Evolutionary conservation across 2,113 vertebrate genomes (phyloP).

Genomic region (Phalacrocorax carbo): DNA sequence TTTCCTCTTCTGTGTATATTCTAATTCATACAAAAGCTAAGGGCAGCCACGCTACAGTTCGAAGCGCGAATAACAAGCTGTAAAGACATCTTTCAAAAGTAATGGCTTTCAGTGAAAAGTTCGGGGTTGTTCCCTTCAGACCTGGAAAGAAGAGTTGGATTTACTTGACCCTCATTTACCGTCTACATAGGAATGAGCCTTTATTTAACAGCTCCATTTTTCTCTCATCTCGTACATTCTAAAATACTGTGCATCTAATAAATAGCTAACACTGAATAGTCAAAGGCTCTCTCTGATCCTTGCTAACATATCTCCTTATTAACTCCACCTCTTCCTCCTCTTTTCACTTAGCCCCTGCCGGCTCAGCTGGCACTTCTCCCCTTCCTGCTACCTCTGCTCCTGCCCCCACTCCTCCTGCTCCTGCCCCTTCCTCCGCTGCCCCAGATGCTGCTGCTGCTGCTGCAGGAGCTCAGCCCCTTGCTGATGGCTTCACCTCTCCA

Average conservation of each 20-base stretch:
- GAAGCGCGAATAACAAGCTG: not conserved
- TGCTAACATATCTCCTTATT: conserved; percentile 75
- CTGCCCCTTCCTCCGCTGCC: conserved; percentile 77
- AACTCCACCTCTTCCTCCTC: conserved; percentile 77
- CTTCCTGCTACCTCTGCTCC: conserved; percentile 78
- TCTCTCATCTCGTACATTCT: conserved; percentile 29
- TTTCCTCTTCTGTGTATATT: not conserved
- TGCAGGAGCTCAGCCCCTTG: conserved; percentile 84
- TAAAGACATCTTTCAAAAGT: conserved; percentile 12
- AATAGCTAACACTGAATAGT: conserved; percentile 63
- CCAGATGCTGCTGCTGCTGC: conserved; percentile 80
- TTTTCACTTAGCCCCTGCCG: conserved; percentile 77
- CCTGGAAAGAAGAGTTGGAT: not conserved
- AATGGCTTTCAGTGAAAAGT: conserved; percentile 27
- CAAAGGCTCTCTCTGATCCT: conserved; percentile 68
- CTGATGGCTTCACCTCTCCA: conserved; percentile 90
- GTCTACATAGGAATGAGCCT: conserved; percentile 16
- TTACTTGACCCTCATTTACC: conserved; percentile 34
- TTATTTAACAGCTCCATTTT: conserved; percentile 39
- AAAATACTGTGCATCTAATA: conserved; percentile 40
- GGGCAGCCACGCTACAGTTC: not conserved
- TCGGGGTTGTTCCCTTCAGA: conserved; percentile 6
- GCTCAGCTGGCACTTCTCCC: conserved; percentile 83
- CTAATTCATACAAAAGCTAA: not conserved
- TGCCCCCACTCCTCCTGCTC: conserved; percentile 74